Percentiles rank a stretch among this genome's conserved stretches.
Evolutionary conservation across 1,140 invertebrate species (phyloP).

Genomic region (Drosophila bipectinata): DNA sequence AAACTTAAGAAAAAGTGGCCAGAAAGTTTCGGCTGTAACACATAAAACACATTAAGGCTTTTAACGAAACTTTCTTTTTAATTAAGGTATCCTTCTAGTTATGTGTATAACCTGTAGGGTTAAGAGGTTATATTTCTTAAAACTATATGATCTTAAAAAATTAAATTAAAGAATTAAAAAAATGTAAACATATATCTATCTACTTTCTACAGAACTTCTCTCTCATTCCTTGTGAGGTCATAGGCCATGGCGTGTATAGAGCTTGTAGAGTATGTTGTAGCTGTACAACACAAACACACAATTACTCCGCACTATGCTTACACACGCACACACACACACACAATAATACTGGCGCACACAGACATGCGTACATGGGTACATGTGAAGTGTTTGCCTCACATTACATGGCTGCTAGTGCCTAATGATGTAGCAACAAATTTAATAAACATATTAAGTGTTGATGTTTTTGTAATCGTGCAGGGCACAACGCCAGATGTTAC

Average conservation of each 20-base stretch:
- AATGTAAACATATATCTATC: no score
- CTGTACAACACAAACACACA: constrained; percentile 11
- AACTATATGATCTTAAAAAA: no score
- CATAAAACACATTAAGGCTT: not conserved
- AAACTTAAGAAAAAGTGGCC: constrained; percentile 1
- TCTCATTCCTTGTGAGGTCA: not conserved
- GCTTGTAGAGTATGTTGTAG: constrained; percentile 11
- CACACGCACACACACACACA: constrained; percentile 2
- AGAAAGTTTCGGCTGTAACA: not conserved
- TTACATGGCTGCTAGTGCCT: constrained; percentile 79
- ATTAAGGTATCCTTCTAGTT: not conserved
- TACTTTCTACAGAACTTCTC: no score
- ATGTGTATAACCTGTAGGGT: not conserved
- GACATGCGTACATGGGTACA: constrained; percentile 14
- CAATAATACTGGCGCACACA: constrained; percentile 12
- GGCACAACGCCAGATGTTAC: constrained; percentile 33
- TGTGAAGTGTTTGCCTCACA: constrained; percentile 71
- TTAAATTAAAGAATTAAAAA: no score
- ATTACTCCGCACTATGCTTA: not conserved
- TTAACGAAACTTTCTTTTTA: not conserved
- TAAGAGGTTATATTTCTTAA: not conserved
- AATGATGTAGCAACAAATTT: constrained; percentile 83
- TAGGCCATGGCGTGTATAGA: constrained; percentile 21
- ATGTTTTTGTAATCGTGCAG: constrained; percentile 77
- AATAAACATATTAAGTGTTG: constrained; percentile 83